A percentile compares a stretch with the other conserved stretches of the same genome.
Evolutionary conservation across 2,113 vertebrate species (phyloP).

Genomic region (Silurus meridionalis): DNA sequence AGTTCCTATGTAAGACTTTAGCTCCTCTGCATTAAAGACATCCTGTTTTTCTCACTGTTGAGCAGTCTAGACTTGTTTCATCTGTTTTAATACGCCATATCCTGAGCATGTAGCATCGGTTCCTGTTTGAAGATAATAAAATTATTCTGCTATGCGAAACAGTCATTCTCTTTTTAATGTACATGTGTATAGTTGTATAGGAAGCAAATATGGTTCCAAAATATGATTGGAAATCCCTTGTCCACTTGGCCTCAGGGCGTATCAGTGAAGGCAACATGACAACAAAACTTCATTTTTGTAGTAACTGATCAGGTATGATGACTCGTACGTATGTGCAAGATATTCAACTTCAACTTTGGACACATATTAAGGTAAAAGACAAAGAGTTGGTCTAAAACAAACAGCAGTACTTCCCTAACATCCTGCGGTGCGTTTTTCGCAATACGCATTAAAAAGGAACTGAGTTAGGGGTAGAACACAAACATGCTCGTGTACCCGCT

Average conservation of each 20-base stretch:
- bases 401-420: background rate
- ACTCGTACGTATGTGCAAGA: constrained; percentile 22
- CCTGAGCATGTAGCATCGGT: background rate
- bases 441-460: constrained; percentile 31
- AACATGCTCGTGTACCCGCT: background rate
- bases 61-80: background rate
- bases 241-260: background rate
- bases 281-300: background rate
- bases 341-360: background rate
- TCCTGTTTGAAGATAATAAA: background rate
- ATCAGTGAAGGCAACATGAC: background rate
- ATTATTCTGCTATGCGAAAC: background rate
- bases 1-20: constrained; percentile 24
- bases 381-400: constrained; percentile 6
- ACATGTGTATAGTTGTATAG: background rate
- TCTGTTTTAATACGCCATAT: constrained; percentile 16
- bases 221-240: too few species aligned
- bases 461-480: background rate
- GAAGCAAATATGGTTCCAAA: background rate
- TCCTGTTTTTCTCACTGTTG: constrained; percentile 42
- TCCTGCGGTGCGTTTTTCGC: constrained; percentile 5
- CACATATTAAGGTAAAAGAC: background rate
- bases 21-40: constrained; percentile 18
- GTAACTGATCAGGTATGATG: background rate
- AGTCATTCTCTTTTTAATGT: background rate